Percentiles rank a stretch among this genome's conserved stretches.
Conservation (phyloP, 2,888 invertebrate genomes). For the Megastigmus dorsalis region DNA sequence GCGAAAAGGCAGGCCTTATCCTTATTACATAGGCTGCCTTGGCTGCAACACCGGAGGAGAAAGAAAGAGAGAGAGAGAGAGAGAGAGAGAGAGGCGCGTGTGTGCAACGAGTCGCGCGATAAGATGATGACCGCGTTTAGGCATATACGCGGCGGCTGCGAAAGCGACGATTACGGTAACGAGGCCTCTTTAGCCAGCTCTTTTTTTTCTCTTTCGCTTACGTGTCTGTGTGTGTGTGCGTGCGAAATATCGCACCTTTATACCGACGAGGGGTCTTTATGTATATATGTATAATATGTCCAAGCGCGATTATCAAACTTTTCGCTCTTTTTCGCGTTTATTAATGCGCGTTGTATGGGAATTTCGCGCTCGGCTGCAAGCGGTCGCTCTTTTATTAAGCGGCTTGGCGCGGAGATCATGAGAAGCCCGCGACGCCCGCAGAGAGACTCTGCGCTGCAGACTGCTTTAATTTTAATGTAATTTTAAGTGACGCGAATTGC, state of each 20-base stretch:
- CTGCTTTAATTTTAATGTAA: slow-evolving; percentile 38
- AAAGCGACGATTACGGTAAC: slow-evolving; percentile 46
- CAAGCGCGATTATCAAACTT: slow-evolving; percentile 1
- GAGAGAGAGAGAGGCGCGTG: too few species aligned
- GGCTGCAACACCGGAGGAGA: too few species aligned
- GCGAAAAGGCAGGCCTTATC: slow-evolving; percentile 6
- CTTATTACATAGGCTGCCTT: slow-evolving; percentile 30
- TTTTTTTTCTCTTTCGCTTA: background rate
- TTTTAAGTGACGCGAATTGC: too few species aligned
- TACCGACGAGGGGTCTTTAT: too few species aligned
- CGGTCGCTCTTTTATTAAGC: slow-evolving; percentile 21
- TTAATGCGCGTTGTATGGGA: slow-evolving; percentile 13
- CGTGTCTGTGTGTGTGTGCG: background rate
- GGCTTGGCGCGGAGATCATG: background rate
- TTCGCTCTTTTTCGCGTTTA: slow-evolving; percentile 16
- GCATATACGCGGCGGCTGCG: slow-evolving; percentile 6
- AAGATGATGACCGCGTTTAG: slow-evolving; percentile 45
- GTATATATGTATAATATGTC: too few species aligned
- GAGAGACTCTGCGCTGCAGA: background rate
- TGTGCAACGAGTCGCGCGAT: slow-evolving; percentile 1
- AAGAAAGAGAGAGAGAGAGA: too few species aligned
- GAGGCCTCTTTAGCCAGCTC: slow-evolving; percentile 44
- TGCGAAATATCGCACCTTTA: slow-evolving; percentile 34
- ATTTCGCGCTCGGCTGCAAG: slow-evolving; percentile 13
- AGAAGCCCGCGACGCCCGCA: background rate